Evolutionary conservation across 2,797 vertebrate species (phyloP).

Genomic region (Cossypha heuglini): DNA sequence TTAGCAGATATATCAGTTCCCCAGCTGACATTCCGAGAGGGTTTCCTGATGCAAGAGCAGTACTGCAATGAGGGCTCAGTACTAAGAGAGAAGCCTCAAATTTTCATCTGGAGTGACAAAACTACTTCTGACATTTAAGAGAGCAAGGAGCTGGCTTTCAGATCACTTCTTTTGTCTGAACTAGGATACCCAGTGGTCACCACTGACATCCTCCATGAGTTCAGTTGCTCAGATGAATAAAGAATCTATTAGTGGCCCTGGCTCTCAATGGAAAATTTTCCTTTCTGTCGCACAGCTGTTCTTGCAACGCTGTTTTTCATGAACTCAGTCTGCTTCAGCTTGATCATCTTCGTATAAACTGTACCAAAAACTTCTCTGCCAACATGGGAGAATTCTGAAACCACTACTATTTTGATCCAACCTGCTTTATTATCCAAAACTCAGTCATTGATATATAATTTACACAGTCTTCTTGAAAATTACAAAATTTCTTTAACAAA

Average conservation of each 20-base stretch:
- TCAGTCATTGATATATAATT: background rate
- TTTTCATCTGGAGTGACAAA: background rate
- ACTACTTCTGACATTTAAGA: background rate
- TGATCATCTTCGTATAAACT: background rate
- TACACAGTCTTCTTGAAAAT: background rate
- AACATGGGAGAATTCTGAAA: background rate
- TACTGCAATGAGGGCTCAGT: background rate
- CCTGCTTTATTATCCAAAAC: background rate
- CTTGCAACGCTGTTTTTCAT: rapidly evolving
- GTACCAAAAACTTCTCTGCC: background rate
- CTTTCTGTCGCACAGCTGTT: background rate
- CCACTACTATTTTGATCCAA: background rate
- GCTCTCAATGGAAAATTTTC: background rate
- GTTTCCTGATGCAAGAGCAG: background rate
- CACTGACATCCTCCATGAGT: background rate
- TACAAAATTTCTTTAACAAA: background rate
- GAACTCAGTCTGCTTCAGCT: background rate
- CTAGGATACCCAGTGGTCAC: background rate
- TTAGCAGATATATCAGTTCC: background rate
- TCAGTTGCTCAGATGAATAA: background rate
- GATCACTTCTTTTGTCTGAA: background rate
- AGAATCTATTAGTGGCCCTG: background rate
- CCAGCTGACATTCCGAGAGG: background rate
- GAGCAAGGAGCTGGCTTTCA: background rate
- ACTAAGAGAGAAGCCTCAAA: background rate